Base-by-base conservation (phyloP, 1,140 invertebrate genomes). In the Magallana ariakensis region DNA sequence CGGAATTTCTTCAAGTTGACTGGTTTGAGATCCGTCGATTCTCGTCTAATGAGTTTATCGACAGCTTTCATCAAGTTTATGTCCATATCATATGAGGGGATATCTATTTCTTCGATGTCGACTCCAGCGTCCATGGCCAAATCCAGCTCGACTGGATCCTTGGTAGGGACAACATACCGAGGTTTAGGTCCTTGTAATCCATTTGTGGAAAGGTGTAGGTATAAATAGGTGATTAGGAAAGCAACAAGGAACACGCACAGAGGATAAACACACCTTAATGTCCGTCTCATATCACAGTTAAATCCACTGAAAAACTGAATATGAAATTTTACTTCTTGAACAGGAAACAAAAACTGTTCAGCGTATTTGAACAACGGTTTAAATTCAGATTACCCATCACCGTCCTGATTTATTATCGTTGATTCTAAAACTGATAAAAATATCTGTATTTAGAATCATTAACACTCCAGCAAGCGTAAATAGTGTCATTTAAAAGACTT, bases 1-100 rank as follows among this genome's bases (percentile, higher is more conserved):
- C 22, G 19, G 15, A 75, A 75, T 75, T 75, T 75, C 33, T 75
- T 26, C 1, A 33, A 75, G 66, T 75, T 75, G 13, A 75, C 66
- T 4, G 66, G 66, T 75, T 11, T 26, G 13, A 75, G 22, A 13
- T 75, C 66, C 5, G 66, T 19, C 19, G 66, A 3, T 13, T 33
- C 9, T 19, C 22, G 66, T 33, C 22, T 19, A 11, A 26, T 10
- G 13, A 75, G 66, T 5, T 11, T 75, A 26, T 75, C 66, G 11
- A 75, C 66, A 26, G 66, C 26, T 75, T 75, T 75, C 10, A 75
- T 13, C 33, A 75, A 75, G 9, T 9, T 75, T 22, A 75, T 13
- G 11, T 75, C 66, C 9, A 75, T 33, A 26, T 75, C 66, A 75
- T 26, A 75, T 8, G 66, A 75, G 13, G 66, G 66, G 22, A 75